Evolutionary conservation across 2,113 vertebrate species (phyloP).

Genomic region (Smithornis capensis): DNA sequence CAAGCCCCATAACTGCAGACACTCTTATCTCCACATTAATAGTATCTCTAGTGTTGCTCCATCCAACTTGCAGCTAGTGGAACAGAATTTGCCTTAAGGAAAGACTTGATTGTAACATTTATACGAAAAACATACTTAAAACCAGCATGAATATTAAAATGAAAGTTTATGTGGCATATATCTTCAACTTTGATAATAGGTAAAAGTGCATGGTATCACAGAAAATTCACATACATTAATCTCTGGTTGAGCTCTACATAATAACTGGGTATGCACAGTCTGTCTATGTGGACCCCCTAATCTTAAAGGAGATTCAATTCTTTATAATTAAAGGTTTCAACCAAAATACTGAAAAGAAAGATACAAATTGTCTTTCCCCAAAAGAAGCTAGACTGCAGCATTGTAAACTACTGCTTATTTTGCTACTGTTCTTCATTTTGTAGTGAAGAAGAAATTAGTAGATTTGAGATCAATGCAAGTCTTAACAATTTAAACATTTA

Average conservation of each 20-base stretch:
- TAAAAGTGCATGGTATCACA: conserved; percentile 29
- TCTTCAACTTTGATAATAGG: conserved; percentile 24
- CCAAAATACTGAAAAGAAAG: conserved; percentile 47
- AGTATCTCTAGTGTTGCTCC: neutral
- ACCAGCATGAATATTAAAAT: conserved; percentile 13
- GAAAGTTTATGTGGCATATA: conserved; percentile 23
- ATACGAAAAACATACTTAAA: neutral
- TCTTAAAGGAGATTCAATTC: conserved; percentile 51
- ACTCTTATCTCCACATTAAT: neutral
- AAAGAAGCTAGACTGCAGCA: neutral
- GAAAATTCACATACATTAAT: conserved; percentile 48
- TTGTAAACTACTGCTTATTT: conserved; percentile 3
- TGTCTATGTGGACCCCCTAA: conserved; percentile 43
- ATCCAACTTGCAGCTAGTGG: neutral
- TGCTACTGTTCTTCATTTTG: neutral
- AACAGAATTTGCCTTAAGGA: neutral
- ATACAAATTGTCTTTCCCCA: conserved; percentile 15
- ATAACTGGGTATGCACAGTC: conserved; percentile 28
- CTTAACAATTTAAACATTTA: neutral
- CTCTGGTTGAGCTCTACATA: conserved; percentile 43
- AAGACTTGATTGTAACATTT: neutral
- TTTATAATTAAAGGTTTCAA: conserved; percentile 61
- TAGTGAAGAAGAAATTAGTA: neutral
- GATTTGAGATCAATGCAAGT: neutral
- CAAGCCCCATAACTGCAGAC: neutral